Percentiles rank a stretch among this genome's conserved stretches.
Evolutionary conservation across 2,797 vertebrate species (phyloP).

Genomic region (Acipenser oxyrinchus): DNA sequence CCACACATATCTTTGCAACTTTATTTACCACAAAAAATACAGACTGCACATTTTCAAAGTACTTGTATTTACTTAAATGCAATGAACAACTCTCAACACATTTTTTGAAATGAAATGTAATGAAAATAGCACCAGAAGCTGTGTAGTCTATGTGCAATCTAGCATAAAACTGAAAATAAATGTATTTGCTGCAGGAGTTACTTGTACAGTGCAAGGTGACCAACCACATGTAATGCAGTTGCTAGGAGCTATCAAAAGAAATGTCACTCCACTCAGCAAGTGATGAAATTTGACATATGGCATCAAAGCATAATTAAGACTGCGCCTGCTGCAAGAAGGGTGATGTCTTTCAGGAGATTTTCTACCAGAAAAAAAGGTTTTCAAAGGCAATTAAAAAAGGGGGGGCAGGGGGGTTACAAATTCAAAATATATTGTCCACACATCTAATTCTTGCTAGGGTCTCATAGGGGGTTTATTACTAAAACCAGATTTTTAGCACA

Average conservation of each 20-base stretch:
- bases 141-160: slow-evolving; percentile 17
- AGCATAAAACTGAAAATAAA: slow-evolving; percentile 37
- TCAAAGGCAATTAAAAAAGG: slow-evolving; percentile 45
- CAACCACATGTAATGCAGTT: slow-evolving; percentile 51
- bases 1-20: slow-evolving; percentile 37
- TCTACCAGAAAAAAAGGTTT: slow-evolving; percentile 61
- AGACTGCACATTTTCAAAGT: slow-evolving; percentile 20
- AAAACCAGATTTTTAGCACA: neutral
- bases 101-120: slow-evolving; percentile 4
- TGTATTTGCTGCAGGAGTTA: slow-evolving; percentile 28
- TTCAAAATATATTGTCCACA: slow-evolving; percentile 27
- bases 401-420: slow-evolving; percentile 41
- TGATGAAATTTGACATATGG: slow-evolving; percentile 93
- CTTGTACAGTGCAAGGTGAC: slow-evolving; percentile 38
- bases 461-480: neutral
- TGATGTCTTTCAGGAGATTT: slow-evolving; percentile 66
- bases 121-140: slow-evolving; percentile 21
- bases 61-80: slow-evolving; percentile 11
- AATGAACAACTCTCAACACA: slow-evolving; percentile 23
- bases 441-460: neutral
- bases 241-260: slow-evolving; percentile 74
- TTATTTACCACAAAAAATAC: slow-evolving; percentile 18
- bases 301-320: slow-evolving; percentile 91
- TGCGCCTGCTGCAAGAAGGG: slow-evolving; percentile 76
- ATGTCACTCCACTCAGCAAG: slow-evolving; percentile 91